Evolutionary conservation across 2,113 vertebrate genomes (phyloP).

Genomic region (Psilopogon haemacephalus): DNA sequence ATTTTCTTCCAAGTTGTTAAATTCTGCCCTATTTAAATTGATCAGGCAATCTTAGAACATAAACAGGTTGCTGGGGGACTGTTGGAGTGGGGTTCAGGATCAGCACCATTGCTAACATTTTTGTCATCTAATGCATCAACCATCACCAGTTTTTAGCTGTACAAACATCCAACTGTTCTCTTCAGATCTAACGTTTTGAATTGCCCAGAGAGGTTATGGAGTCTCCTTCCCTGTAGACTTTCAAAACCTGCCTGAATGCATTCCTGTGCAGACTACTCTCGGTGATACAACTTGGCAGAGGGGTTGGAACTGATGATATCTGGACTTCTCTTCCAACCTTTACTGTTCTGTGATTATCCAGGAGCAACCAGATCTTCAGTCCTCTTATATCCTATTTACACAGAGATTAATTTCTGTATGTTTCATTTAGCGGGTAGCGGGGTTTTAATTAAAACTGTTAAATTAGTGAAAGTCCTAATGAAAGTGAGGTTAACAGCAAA

Average conservation of each 20-base stretch:
- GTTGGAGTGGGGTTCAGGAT: neutral
- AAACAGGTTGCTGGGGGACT: neutral
- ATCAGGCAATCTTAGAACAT: neutral
- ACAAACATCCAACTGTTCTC: neutral
- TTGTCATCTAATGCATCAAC: neutral
- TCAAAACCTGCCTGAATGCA: too few relatives aligned
- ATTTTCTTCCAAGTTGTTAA: neutral
- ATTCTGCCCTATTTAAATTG: neutral
- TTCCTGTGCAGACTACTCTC: too few relatives aligned
- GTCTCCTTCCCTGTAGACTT: too few relatives aligned
- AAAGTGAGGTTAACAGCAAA: neutral
- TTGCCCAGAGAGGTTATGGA: too few relatives aligned
- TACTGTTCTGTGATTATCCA: neutral
- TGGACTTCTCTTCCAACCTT: too few relatives aligned
- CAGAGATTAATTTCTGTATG: neutral
- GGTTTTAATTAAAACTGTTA: neutral
- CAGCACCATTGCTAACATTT: neutral
- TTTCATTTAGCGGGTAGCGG: neutral
- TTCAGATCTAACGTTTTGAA: neutral
- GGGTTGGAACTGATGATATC: too few relatives aligned
- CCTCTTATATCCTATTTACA: neutral
- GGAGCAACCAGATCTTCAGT: neutral
- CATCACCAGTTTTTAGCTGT: neutral
- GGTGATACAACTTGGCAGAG: too few relatives aligned
- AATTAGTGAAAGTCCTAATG: neutral